These are phyloP conservation scores for Hucho hucho DNA, from an alignment of 2,113 vertebrate genomes.

Conservation along the genomic window DNA sequence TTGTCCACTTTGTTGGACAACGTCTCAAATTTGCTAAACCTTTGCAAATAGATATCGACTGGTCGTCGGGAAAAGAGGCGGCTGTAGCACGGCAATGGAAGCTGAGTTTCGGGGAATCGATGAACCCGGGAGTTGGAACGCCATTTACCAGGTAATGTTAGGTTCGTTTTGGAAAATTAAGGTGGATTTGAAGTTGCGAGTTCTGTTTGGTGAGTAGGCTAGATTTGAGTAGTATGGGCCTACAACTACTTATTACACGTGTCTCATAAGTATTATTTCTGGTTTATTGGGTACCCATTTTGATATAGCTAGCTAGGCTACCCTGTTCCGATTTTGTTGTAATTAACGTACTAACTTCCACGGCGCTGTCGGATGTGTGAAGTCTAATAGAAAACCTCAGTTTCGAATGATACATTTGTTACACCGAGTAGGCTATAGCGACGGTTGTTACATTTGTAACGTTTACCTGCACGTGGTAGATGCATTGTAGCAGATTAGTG, in stretches of 20 bases:
- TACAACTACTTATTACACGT: not conserved
- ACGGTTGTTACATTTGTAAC: too few species aligned
- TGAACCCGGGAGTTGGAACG: slow-evolving; percentile 84
- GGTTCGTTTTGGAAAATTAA: slow-evolving; percentile 18
- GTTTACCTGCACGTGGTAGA: too few species aligned
- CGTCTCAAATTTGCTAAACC: not conserved
- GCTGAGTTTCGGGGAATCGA: slow-evolving; percentile 92
- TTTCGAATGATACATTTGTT: too few species aligned
- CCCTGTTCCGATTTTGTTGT: too few species aligned
- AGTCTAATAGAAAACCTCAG: too few species aligned
- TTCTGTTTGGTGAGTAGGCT: not conserved
- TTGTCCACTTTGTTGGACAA: slow-evolving; percentile 20
- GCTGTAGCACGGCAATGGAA: slow-evolving; percentile 79
- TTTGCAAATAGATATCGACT: slow-evolving; percentile 9
- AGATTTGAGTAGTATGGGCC: not conserved
- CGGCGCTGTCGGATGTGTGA: too few species aligned
- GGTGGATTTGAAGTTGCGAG: slow-evolving; percentile 28
- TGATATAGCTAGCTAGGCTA: too few species aligned
- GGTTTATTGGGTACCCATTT: too few species aligned
- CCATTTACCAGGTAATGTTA: slow-evolving; percentile 86
- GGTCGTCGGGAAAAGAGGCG: slow-evolving; percentile 31
- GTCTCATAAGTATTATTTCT: not conserved
- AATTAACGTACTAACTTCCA: too few species aligned
- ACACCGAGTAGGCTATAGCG: too few species aligned
- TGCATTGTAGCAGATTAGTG: too few species aligned